A percentile compares a stretch with the other conserved stretches of the same genome.
These are phyloP conservation scores for Panzeria rudis DNA, from an alignment of 2,888 invertebrate genomes.

Conservation along the genomic window DNA sequence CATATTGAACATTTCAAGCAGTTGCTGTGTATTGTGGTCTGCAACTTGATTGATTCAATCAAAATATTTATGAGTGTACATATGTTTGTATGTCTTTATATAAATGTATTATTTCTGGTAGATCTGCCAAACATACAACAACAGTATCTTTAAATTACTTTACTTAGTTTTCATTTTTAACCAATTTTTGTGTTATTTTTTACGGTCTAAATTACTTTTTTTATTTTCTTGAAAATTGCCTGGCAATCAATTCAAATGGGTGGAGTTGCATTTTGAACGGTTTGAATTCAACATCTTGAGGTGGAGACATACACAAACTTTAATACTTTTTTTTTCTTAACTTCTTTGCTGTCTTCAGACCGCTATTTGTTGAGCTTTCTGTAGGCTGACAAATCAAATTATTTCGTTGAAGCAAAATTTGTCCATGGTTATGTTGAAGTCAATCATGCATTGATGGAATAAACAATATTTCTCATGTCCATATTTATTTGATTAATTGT, in stretches of 20 bases:
- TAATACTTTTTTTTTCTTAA: slow-evolving; percentile 21
- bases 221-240: slow-evolving; percentile 66
- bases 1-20: slow-evolving; percentile 48
- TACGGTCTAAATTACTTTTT: slow-evolving; percentile 58
- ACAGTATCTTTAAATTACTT: slow-evolving; percentile 54
- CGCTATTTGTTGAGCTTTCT: slow-evolving; percentile 38
- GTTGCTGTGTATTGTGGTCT: slow-evolving; percentile 31
- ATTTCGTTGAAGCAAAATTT: not conserved
- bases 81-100: slow-evolving; percentile 64
- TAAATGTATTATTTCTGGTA: slow-evolving; percentile 75
- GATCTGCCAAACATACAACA: slow-evolving; percentile 65
- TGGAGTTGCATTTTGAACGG: slow-evolving; percentile 66
- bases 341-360: slow-evolving; percentile 7
- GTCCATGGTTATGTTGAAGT: slow-evolving; percentile 15
- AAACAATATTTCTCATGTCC: slow-evolving; percentile 33
- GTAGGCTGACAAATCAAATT: slow-evolving; percentile 62
- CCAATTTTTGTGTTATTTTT: slow-evolving; percentile 26
- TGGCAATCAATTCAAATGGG: slow-evolving; percentile 65
- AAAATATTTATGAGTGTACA: slow-evolving; percentile 74
- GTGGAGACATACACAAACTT: slow-evolving; percentile 68
- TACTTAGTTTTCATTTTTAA: slow-evolving; percentile 18
- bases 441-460: slow-evolving; percentile 35
- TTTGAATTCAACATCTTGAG: slow-evolving; percentile 64
- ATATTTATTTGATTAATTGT: slow-evolving; percentile 68
- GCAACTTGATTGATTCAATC: slow-evolving; percentile 82